Evolutionary conservation across 1,140 invertebrate genomes (phyloP).

Genomic region (Drosophila biarmipes): DNA sequence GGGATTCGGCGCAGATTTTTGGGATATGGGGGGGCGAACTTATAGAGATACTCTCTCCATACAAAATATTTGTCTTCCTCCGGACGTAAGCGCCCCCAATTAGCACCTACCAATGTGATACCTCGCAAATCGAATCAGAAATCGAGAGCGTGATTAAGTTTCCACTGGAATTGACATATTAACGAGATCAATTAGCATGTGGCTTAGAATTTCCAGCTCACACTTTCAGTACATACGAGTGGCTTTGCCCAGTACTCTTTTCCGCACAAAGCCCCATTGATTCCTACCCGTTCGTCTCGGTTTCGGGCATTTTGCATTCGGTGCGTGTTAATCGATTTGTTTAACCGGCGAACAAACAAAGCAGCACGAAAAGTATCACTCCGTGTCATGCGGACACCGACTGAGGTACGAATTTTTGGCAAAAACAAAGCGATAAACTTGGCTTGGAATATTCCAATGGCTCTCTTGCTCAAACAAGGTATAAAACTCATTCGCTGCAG

Average conservation of each 20-base stretch:
- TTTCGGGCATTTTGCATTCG: slow-evolving; percentile 28
- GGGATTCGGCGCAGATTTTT: slow-evolving; percentile 16
- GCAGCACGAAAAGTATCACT: slow-evolving; percentile 21
- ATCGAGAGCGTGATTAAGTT: slow-evolving; percentile 62
- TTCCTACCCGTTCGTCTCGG: slow-evolving; percentile 29
- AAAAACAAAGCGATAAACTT: slow-evolving; percentile 19
- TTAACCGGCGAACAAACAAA: slow-evolving; percentile 43
- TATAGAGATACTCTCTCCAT: not conserved
- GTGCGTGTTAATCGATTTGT: slow-evolving; percentile 60
- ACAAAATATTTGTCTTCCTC: slow-evolving; percentile 20
- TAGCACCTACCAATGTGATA: slow-evolving; percentile 53
- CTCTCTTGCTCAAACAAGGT: slow-evolving; percentile 3
- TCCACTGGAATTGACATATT: slow-evolving; percentile 71
- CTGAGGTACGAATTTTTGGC: slow-evolving; percentile 17
- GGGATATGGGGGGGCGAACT: not conserved
- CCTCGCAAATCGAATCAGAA: slow-evolving; percentile 49
- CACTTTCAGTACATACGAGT: slow-evolving; percentile 30
- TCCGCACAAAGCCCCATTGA: slow-evolving; percentile 38
- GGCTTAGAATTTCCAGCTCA: slow-evolving; percentile 54
- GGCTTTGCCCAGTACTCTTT: slow-evolving; percentile 7
- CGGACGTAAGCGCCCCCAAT: slow-evolving; percentile 42
- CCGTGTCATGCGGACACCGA: slow-evolving; percentile 35
- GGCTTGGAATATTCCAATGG: slow-evolving; percentile 41
- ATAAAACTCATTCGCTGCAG: slow-evolving; percentile 10
- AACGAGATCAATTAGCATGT: slow-evolving; percentile 72